Evolutionary conservation across 92 coral and sea anemone species (phyloP), one percentile per base, ranked within the genome.

Genomic region (Bergia sp.): DNA sequence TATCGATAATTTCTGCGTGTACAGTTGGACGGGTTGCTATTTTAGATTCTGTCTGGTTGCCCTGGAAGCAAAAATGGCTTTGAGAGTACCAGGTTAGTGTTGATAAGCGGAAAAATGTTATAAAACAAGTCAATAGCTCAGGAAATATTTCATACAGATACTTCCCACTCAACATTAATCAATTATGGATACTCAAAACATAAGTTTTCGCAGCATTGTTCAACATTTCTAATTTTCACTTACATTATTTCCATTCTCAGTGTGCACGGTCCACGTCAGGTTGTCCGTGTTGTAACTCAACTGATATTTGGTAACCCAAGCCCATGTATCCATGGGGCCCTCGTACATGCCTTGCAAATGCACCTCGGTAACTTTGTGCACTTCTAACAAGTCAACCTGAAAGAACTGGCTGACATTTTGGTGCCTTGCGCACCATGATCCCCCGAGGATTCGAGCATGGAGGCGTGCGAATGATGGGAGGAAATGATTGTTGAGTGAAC

Each of bases 301-400:
- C 76, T n/a, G 55, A 23, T 82, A 82, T 73, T 82, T 69, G 3
- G 76, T 82, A 39, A 82, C 18, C 86, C 86, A 82, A 71, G 86
- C 75, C 86, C 86, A 82, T 2, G 8, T 61, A 7, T 64, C 57
- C 86, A 8, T 11, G 86, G 86, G 20, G 21, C 86, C 86, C 53
- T 82, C 55, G 53, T 82, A 82, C 53, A 55, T 64, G 86, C 86
- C 86, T 45, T 82, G 86, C 37, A 82, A 67, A 5, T 82, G 86
- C 75, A 82, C 86, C 86, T 82, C 76, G 5, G 75, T 65, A 40
- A 82, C 57, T 58, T 61, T 82, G 55, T 82, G 86, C 29, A 44
- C 8, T 11, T 82, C 75, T n/a, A 82, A 4, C 75, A 82, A 66
- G 76, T 82, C 86, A 4, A 82, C 9, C 76, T 82, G 86, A 36